Evolutionary conservation across 2,797 vertebrate genomes (phyloP).

Genomic region (Pipistrellus pipistrellus): DNA sequence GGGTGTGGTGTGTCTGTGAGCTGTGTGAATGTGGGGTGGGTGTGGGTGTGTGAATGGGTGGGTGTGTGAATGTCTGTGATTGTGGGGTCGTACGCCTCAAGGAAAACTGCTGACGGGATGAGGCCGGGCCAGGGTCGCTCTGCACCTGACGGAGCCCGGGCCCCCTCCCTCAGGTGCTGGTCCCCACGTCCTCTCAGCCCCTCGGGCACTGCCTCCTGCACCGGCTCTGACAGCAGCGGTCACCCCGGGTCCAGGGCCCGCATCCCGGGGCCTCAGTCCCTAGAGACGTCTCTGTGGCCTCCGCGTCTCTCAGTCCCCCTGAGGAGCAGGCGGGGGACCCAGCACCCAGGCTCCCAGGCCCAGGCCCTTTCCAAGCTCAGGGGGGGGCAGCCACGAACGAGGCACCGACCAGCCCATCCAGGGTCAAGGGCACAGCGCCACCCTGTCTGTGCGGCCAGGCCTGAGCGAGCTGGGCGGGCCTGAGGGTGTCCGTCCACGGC

Average conservation of each 20-base stretch:
- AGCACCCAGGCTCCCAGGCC: background rate
- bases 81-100: too few species aligned
- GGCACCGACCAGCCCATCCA: background rate
- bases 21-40: too few species aligned
- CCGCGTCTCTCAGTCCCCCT: too few species aligned
- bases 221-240: too few species aligned
- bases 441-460: background rate
- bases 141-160: background rate
- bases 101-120: background rate
- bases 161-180: too few species aligned
- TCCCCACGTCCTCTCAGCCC: background rate
- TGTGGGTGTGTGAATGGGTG: too few species aligned
- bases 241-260: background rate
- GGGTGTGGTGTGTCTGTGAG: too few species aligned
- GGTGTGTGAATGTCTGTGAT: too few species aligned
- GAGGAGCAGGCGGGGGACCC: background rate
- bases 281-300: too few species aligned
- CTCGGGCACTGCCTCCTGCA: too few species aligned
- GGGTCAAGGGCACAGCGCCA: rapidly evolving
- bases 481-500: too few species aligned
- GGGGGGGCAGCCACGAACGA: too few species aligned
- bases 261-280: background rate
- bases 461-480: background rate
- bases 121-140: background rate
- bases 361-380: background rate